phyloP scores from a whole-genome alignment of 2,797 vertebrate genomes.

The Hemibagrus guttatus region DNA sequence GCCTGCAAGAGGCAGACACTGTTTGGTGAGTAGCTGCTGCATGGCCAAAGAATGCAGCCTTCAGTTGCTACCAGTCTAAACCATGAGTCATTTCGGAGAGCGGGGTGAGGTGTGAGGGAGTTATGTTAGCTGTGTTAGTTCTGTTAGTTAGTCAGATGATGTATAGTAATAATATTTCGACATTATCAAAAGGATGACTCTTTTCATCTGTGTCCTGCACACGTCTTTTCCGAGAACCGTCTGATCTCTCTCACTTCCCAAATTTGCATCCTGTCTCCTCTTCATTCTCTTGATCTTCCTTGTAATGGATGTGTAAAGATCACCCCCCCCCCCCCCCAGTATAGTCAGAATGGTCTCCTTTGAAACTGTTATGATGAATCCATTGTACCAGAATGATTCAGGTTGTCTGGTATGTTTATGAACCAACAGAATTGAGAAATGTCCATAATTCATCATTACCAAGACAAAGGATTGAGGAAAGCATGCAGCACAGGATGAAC shows the following conservation, averaged over 20 bases:
- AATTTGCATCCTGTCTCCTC: slow-evolving; percentile 9
- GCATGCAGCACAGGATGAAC: slow-evolving; percentile 5
- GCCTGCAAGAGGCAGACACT: slow-evolving; percentile 77
- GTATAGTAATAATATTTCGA: slow-evolving; percentile 26
- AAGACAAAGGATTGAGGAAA: neutral
- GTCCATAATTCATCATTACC: neutral
- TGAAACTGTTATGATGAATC: neutral
- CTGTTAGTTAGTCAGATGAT: slow-evolving; percentile 9
- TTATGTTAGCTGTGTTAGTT: neutral
- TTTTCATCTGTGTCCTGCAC: neutral
- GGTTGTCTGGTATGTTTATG: slow-evolving; percentile 2
- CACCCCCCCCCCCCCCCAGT: no score
- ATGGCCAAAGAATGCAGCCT: slow-evolving; percentile 60
- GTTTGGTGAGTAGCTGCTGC: slow-evolving; percentile 81
- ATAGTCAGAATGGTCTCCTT: neutral
- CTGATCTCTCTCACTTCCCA: neutral
- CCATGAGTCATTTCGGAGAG: slow-evolving; percentile 50
- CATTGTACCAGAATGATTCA: neutral
- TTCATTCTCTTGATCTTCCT: slow-evolving; percentile 4
- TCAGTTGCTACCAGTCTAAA: slow-evolving; percentile 56
- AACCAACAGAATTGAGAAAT: neutral
- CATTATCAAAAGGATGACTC: neutral
- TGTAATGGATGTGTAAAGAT: neutral
- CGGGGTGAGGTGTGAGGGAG: neutral
- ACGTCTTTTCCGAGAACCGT: neutral